These are phyloP conservation scores for Tiliqua scincoides DNA, from an alignment of 2,113 vertebrate species.

Conservation along the genomic window DNA sequence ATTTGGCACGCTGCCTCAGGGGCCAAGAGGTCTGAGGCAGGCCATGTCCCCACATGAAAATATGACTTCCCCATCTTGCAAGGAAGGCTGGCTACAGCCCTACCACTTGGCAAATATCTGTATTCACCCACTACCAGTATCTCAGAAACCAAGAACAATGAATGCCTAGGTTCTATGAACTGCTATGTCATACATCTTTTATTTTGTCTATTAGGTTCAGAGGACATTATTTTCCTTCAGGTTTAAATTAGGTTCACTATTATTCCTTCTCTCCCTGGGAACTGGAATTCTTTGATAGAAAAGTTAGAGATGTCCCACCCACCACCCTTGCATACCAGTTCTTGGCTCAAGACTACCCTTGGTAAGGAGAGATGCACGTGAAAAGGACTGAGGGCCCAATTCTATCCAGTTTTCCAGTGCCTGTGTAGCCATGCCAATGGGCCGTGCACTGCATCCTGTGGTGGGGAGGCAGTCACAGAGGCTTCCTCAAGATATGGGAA, in stretches of 20 bases:
- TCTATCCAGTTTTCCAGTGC: too few species aligned
- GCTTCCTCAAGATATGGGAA: too few species aligned
- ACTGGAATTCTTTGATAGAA: neutral
- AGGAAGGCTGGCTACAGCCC: neutral
- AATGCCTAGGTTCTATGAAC: neutral
- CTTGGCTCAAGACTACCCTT: too few species aligned
- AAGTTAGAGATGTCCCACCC: too few species aligned
- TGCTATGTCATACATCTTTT: neutral
- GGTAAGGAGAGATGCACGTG: too few species aligned
- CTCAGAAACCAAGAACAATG: neutral
- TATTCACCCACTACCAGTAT: neutral
- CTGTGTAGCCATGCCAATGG: too few species aligned
- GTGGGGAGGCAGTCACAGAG: too few species aligned
- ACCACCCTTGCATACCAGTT: too few species aligned
- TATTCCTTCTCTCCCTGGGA: neutral
- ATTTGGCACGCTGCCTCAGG: too few species aligned
- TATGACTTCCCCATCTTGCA: neutral
- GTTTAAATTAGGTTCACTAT: neutral
- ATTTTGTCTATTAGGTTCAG: neutral
- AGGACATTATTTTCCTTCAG: neutral
- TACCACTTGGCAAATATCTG: neutral
- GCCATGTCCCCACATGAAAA: neutral
- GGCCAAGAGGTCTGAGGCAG: too few species aligned
- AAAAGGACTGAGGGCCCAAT: too few species aligned
- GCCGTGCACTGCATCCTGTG: too few species aligned